Conservation (phyloP, 2,113 vertebrate genomes). For the Proteles cristata region DNA sequence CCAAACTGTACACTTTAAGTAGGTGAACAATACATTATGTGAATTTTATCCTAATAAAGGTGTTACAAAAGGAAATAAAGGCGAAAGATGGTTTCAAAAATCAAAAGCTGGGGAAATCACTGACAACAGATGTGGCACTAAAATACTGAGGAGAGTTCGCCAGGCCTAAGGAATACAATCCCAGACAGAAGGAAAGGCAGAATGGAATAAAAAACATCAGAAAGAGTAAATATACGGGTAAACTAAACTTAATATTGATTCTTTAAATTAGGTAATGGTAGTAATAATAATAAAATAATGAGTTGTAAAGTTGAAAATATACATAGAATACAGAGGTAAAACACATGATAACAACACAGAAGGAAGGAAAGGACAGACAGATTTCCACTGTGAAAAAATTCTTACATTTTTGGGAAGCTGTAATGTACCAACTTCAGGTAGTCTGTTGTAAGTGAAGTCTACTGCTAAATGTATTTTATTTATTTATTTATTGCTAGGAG, state of each 20-base stretch:
- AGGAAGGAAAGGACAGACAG: neutral
- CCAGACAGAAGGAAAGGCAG: neutral
- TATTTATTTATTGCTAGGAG: no score
- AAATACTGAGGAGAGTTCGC: neutral
- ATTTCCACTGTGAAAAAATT: neutral
- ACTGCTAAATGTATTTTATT: neutral
- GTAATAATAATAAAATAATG: neutral
- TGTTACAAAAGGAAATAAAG: conserved; percentile 2
- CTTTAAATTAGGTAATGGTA: neutral
- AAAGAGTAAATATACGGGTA: neutral
- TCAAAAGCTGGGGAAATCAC: neutral
- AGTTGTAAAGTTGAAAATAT: neutral
- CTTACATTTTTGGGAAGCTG: neutral
- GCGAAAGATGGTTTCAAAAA: neutral
- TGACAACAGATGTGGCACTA: neutral
- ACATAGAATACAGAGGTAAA: neutral
- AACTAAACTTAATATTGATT: neutral
- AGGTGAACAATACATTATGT: neutral
- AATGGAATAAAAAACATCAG: neutral
- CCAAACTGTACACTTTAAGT: neutral
- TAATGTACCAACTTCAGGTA: neutral
- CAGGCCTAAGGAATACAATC: neutral
- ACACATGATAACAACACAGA: neutral
- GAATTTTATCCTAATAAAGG: neutral
- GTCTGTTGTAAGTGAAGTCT: neutral